Evolutionary conservation across 2,113 vertebrate genomes (phyloP), one percentile per base, ranked within the genome.

Genomic region (Pseudopipra pipra): DNA sequence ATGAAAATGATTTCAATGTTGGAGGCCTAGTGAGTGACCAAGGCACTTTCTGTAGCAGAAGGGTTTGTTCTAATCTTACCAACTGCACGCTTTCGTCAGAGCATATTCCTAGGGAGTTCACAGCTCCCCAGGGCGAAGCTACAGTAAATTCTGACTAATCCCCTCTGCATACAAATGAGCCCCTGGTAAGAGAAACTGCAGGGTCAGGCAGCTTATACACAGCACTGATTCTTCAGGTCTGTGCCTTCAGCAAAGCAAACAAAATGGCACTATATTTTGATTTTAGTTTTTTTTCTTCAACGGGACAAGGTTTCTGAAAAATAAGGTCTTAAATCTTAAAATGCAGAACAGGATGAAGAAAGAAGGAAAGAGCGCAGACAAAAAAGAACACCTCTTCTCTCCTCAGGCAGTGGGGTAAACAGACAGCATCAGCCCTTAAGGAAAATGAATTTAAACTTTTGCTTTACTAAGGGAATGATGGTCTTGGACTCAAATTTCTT

Each of bases 111-210:
- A 97, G 98, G 98, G 98, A 97, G 96, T 95, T 92, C 98, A 98
- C 98, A 97, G 97, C 97, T 98, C 98, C 98, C 98, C 97, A 98
- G 97, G 97, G 98, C 75, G 97, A 98, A 98, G 98, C 98, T 98
- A 98, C 96, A 98, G 98, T 98, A 98, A 99, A 99, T 99, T 99
- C 98, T 97, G 96, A 98, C 98, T 99, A 99, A 99, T 99, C 98
- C 98, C 98, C 97, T 98, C 98, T 98, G 99, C 99, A 99, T 98
- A 98, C 98, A 98, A 99, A 99, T 99, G 98, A 99, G 98, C 95
- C 95, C 98, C 98, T 96, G 97, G 98, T 98, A 98, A 97, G 98
- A 97, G 96, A 97, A 97, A 91, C 90, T 72, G 97, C 96, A 97
- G 93, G 98, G 97, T 97, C 96, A 98, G 97, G 96, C 96, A 90